These are phyloP conservation scores for Macropus fuliginosus DNA, from an alignment of 2,797 vertebrate genomes.

Conservation along the genomic window DNA sequence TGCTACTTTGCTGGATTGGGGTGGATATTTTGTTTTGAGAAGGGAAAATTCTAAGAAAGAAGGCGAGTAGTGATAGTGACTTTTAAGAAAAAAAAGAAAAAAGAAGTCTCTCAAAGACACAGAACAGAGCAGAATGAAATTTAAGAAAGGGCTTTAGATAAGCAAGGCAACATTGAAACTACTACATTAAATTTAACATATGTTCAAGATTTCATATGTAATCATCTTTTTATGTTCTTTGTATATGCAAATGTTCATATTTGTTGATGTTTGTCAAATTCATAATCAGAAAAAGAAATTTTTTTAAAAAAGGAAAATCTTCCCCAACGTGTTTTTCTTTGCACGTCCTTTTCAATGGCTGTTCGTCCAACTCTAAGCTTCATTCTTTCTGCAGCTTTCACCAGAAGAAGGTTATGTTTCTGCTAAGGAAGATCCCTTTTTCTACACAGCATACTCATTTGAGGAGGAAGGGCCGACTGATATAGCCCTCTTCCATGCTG, in stretches of 20 bases:
- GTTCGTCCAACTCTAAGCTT: slow-evolving; percentile 78
- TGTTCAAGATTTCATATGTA: not conserved
- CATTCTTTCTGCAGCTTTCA: slow-evolving; percentile 92
- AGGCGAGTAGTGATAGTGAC: not conserved
- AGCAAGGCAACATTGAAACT: not conserved
- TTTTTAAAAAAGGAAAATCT: slow-evolving; percentile 49
- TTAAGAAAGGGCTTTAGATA: not conserved
- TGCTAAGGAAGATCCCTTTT: slow-evolving; percentile 91
- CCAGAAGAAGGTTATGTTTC: slow-evolving; percentile 93
- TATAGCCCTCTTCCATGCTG: slow-evolving; percentile 93
- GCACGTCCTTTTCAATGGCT: slow-evolving; percentile 80
- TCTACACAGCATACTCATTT: slow-evolving; percentile 89
- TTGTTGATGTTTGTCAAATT: slow-evolving; percentile 10
- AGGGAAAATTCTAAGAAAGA: not conserved
- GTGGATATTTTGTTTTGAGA: not conserved
- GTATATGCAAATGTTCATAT: slow-evolving; percentile 36
- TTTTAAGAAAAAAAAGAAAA: not conserved
- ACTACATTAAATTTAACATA: not conserved
- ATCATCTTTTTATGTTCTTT: not conserved
- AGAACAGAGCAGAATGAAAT: not conserved
- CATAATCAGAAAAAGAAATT: slow-evolving; percentile 10
- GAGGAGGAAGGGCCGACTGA: slow-evolving; percentile 90
- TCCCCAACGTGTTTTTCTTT: slow-evolving; percentile 47
- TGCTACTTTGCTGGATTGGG: not conserved
- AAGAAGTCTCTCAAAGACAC: not conserved